Evolutionary conservation across 2,113 vertebrate genomes (phyloP).

Genomic region (Aphyosemion australe): DNA sequence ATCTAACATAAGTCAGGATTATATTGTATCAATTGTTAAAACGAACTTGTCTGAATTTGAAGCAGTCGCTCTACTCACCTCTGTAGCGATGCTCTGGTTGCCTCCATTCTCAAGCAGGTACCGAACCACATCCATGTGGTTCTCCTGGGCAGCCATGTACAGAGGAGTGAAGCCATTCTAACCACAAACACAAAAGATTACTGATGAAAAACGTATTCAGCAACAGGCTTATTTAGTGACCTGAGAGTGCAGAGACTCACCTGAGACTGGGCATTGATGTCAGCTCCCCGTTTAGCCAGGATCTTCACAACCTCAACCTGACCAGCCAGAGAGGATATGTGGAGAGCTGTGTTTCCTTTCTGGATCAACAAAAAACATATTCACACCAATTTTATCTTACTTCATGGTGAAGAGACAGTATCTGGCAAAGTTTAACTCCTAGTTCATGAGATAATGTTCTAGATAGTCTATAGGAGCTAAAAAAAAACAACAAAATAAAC

Average conservation of each 20-base stretch:
- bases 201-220: no score
- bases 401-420: no score
- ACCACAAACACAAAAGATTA: not conserved
- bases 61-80: constrained; percentile 76
- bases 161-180: constrained; percentile 99
- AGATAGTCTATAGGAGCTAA: no score
- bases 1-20: no score
- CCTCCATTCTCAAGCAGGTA: constrained; percentile 96
- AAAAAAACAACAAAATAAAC: no score
- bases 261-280: constrained; percentile 96
- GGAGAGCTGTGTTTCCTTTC: constrained; percentile 99
- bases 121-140: constrained; percentile 95
- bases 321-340: constrained; percentile 95
- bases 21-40: no score
- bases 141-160: constrained; percentile 99
- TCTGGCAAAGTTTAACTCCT: no score
- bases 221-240: not conserved
- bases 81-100: constrained; percentile 98
- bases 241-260: constrained; percentile 65
- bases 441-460: no score
- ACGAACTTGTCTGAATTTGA: no score
- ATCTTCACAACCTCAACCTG: constrained; percentile 93
- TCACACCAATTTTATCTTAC: no score
- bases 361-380: constrained; percentile 51
- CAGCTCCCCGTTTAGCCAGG: constrained; percentile 91